A percentile compares a stretch with the other conserved stretches of the same genome.
phyloP scores from a whole-genome alignment of 1,140 invertebrate genomes.

The Physella acuta region DNA sequence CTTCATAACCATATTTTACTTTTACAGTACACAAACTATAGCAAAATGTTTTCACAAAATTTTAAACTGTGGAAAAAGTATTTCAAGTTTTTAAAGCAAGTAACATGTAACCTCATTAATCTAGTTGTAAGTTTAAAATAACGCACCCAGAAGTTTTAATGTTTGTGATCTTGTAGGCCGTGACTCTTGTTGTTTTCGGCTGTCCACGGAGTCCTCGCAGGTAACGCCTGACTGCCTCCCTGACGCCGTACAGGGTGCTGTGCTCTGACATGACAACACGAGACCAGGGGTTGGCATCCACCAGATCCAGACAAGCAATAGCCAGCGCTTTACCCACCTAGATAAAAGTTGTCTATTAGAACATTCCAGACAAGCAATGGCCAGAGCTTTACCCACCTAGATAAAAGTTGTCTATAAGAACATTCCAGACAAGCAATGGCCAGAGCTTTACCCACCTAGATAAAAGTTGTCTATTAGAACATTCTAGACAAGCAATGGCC shows the following conservation, averaged over 20 bases:
- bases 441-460: too few species aligned
- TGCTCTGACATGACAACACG: slow-evolving; percentile 78
- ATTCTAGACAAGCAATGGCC: too few species aligned
- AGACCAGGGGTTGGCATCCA: slow-evolving; percentile 75
- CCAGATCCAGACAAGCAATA: slow-evolving; percentile 79
- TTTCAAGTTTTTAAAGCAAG: background rate
- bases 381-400: too few species aligned
- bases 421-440: too few species aligned
- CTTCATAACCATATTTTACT: background rate
- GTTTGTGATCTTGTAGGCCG: background rate
- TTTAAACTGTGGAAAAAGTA: background rate
- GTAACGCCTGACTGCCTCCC: slow-evolving; percentile 68
- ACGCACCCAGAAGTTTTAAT: background rate
- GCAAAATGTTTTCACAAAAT: background rate
- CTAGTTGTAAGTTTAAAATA: background rate
- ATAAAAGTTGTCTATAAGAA: too few species aligned
- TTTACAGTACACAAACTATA: background rate
- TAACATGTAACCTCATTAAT: background rate
- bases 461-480: too few species aligned
- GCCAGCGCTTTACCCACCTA: slow-evolving; percentile 83
- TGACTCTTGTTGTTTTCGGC: slow-evolving; percentile 31
- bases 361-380: too few species aligned
- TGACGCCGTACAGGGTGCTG: slow-evolving; percentile 70
- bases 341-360: too few species aligned
- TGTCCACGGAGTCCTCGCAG: slow-evolving; percentile 50